These are phyloP conservation scores for Eurytoma californica DNA, from an alignment of 2,888 invertebrate species.

Conservation along the genomic window DNA sequence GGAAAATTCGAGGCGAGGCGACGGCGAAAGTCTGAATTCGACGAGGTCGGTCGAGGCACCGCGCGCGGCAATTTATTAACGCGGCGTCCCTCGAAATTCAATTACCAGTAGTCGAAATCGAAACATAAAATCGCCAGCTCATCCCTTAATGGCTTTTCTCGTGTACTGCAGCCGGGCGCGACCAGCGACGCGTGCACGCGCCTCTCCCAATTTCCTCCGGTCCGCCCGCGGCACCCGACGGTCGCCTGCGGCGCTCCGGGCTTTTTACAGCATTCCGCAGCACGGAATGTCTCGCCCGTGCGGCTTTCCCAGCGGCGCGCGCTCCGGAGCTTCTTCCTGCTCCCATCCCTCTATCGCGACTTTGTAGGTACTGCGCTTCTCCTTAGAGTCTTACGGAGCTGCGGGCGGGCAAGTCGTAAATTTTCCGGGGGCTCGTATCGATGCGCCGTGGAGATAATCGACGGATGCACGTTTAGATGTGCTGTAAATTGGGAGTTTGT, in stretches of 20 bases:
- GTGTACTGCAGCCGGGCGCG: neutral
- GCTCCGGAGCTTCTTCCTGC: neutral
- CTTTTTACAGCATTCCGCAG: neutral
- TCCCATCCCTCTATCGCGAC: no score
- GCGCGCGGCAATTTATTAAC: slow-evolving; percentile 26
- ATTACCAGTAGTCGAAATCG: slow-evolving; percentile 43
- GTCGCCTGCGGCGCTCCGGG: neutral
- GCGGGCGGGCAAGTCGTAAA: no score
- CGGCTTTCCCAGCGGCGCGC: neutral
- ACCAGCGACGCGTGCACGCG: neutral
- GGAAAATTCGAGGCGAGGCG: neutral
- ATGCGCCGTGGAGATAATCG: no score
- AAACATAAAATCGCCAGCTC: slow-evolving; percentile 47
- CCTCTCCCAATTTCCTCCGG: slow-evolving; percentile 17
- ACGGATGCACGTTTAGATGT: no score
- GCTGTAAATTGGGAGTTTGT: no score
- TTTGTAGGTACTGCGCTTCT: no score
- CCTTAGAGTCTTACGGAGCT: no score
- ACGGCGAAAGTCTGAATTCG: neutral
- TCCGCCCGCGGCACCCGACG: neutral
- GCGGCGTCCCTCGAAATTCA: slow-evolving; percentile 33
- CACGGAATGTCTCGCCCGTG: neutral
- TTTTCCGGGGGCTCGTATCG: no score
- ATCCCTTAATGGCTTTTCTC: slow-evolving; percentile 42
- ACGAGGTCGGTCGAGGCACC: neutral